These are phyloP conservation scores for Brachirus orientalis DNA, from an alignment of 2,113 vertebrate genomes.

Conservation along the genomic window DNA sequence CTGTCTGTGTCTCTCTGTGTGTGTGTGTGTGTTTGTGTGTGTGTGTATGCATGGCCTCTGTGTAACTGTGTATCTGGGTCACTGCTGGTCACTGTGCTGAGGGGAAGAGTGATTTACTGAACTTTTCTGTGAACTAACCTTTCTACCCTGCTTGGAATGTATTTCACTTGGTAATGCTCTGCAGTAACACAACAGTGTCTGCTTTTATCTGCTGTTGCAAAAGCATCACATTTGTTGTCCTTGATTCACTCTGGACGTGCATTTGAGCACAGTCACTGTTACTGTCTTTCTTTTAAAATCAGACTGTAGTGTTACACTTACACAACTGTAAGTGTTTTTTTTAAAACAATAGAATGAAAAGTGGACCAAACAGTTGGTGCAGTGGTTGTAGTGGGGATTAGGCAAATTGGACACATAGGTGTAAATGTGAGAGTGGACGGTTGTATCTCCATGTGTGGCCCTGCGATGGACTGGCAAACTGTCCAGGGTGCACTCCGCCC, in stretches of 20 bases:
- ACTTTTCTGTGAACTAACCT: constrained; percentile 13
- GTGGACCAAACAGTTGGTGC: too few relatives aligned
- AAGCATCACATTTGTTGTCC: not conserved
- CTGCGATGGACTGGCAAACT: too few relatives aligned
- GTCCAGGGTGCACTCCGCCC: too few relatives aligned
- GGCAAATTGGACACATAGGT: too few relatives aligned
- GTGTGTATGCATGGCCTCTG: constrained; percentile 28
- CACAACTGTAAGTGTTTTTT: too few relatives aligned
- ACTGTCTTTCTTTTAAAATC: not conserved
- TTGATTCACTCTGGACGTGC: not conserved
- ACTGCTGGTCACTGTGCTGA: constrained; percentile 22
- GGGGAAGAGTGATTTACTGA: constrained; percentile 6
- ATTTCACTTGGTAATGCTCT: constrained; percentile 12
- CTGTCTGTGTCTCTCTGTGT: not conserved
- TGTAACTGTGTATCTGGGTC: constrained; percentile 62
- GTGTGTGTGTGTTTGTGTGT: constrained; percentile 33
- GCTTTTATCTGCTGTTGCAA: constrained; percentile 16
- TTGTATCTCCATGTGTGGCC: too few relatives aligned
- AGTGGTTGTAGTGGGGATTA: too few relatives aligned
- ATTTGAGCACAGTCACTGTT: not conserved
- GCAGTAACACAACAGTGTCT: constrained; percentile 5
- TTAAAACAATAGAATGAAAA: not conserved
- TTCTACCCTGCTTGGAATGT: constrained; percentile 9
- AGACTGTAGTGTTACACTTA: not conserved
- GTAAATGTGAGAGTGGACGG: too few relatives aligned